phyloP scores from a whole-genome alignment of 2,888 invertebrate genomes.

The Cyrtodaria siliqua region DNA sequence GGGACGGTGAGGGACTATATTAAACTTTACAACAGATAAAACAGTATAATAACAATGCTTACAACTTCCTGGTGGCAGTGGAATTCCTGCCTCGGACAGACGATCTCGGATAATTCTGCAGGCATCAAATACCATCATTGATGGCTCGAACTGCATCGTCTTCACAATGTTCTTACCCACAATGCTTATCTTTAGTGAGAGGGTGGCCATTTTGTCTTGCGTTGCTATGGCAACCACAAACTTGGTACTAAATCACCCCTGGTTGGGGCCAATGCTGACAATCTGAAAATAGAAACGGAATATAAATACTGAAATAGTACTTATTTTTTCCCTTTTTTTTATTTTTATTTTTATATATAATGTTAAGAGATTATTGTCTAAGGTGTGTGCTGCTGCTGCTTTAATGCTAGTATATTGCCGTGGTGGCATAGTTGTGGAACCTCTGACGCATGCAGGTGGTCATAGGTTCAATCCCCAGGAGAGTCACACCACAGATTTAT shows the following conservation, averaged over 20 bases:
- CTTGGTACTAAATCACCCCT: constrained; percentile 55
- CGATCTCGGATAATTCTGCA: constrained; percentile 98
- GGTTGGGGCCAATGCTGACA: constrained; percentile 51
- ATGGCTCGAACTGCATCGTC: constrained; percentile 99
- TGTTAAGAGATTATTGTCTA: too few species aligned
- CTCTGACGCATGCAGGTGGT: too few species aligned
- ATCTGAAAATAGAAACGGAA: constrained; percentile 39
- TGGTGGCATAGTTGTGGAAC: too few species aligned
- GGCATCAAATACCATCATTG: constrained; percentile 97
- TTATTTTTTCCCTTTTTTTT: too few species aligned
- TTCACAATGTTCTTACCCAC: constrained; percentile 91
- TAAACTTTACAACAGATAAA: too few species aligned
- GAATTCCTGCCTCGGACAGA: constrained; percentile 91
- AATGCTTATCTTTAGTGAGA: constrained; percentile 87
- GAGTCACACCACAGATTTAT: too few species aligned
- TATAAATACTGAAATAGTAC: neutral
- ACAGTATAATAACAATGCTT: constrained; percentile 79
- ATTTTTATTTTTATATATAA: too few species aligned
- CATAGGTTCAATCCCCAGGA: too few species aligned
- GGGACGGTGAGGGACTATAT: too few species aligned
- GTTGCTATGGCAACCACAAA: constrained; percentile 7
- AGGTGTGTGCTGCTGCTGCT: too few species aligned
- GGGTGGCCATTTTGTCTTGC: constrained; percentile 85
- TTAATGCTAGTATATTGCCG: too few species aligned
- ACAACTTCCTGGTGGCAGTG: constrained; percentile 91